Evolutionary conservation across 2,888 invertebrate species (phyloP), one percentile per base, ranked within the genome.

Genomic region (Cotesia congregata): DNA sequence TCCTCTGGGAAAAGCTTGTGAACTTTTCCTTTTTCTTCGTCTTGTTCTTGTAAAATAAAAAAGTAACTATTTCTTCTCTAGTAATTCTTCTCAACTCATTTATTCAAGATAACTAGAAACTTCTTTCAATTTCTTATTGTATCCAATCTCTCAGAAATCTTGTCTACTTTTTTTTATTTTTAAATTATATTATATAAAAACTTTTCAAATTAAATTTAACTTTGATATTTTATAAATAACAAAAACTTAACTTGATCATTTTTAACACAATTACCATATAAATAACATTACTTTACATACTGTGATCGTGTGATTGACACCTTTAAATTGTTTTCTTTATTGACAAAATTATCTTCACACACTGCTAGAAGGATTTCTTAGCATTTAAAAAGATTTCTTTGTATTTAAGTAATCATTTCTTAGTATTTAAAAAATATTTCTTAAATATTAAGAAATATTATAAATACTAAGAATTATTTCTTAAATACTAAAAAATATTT

Each of bases 31-130:
- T 50, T 50, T 50, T 50, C 50, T 50, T 73, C 50, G 4, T 41
- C 70, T 69, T 64, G 41, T 67, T 64, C 70, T 64, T 61, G 50
- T 41, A 62, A 72, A 17, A 41, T 30, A 40, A 70, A 68, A 64
- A 73, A 59, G n/a, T 74, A 59, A 12, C 12, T 60, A 30, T 60
- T 70, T 65, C 50, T 40, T 59, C 69, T 61, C 40, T 64, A 64
- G 20, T 20, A 20, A 20, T 64, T 20, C 64, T 64, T 20, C 15
- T 50, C 50, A 50, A 50, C 50, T 50, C 50, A 50, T 50, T 50
- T 50, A 50, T 50, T 50, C 50, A 50, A 50, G 50, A 50, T 50
- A 50, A 50, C 50, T 50, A 50, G 50, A 50, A 50, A 50, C 50
- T 50, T 50, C 50, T 50, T 50, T 50, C 50, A 50, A 50, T 50